These are phyloP conservation scores for Drosophila bipectinata DNA, from an alignment of 1,140 invertebrate species.

Conservation along the genomic window DNA sequence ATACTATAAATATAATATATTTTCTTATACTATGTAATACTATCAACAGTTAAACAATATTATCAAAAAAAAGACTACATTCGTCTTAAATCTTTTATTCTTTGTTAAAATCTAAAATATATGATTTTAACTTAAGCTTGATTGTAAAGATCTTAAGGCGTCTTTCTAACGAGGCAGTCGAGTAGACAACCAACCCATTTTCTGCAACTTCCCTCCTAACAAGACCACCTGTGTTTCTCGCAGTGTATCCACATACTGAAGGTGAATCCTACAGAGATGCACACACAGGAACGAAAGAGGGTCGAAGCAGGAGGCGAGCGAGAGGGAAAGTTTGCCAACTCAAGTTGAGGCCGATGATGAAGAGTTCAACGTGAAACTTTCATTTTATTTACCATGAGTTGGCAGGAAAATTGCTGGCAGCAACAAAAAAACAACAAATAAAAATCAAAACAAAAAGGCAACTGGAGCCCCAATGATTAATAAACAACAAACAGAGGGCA, in stretches of 20 bases:
- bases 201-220: too few species aligned
- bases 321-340: constrained; percentile 47
- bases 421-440: not conserved
- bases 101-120: too few species aligned
- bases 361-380: constrained; percentile 64
- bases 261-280: constrained; percentile 24
- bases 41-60: too few species aligned
- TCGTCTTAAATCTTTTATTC: too few species aligned
- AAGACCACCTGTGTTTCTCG: not conserved
- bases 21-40: too few species aligned
- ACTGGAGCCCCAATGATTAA: constrained; percentile 42
- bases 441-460: not conserved
- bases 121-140: too few species aligned
- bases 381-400: constrained; percentile 76
- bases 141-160: too few species aligned
- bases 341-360: constrained; percentile 58
- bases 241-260: constrained; percentile 19
- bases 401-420: constrained; percentile 42
- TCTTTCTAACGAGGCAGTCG: too few species aligned
- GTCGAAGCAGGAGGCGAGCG: constrained; percentile 4
- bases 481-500: constrained; percentile 31
- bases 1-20: too few species aligned
- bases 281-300: constrained; percentile 19
- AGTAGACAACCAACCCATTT: too few species aligned
- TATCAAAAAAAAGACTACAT: too few species aligned